A percentile compares a stretch with the other conserved stretches of the same genome.
phyloP scores from a whole-genome alignment of 1,140 invertebrate genomes.

The Amphibalanus amphitrite region DNA sequence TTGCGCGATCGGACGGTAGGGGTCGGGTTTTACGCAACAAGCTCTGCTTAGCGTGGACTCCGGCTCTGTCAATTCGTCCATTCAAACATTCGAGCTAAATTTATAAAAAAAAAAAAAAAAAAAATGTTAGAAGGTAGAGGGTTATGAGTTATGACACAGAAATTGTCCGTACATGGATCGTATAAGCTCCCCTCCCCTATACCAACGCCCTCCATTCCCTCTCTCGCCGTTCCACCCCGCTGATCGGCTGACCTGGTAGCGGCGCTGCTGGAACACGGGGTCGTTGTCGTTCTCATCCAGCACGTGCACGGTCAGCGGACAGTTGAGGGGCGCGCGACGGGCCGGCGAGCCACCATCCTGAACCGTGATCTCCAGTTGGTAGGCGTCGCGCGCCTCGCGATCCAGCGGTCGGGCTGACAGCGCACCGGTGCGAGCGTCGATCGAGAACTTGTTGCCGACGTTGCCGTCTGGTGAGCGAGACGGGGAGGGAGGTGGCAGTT shows the following conservation, averaged over 20 bases:
- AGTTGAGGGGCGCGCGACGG: conserved; percentile 36
- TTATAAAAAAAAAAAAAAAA: no score
- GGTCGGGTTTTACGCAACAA: no score
- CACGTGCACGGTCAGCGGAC: conserved; percentile 64
- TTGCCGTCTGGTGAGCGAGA: conserved; percentile 45
- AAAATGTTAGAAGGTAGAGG: no score
- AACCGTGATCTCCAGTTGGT: conserved; percentile 62
- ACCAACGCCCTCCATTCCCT: no score
- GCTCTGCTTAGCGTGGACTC: no score
- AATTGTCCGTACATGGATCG: no score
- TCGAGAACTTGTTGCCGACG: conserved; percentile 64
- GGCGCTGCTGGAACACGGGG: conserved; percentile 42
- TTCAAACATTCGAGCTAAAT: no score
- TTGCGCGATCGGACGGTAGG: no score
- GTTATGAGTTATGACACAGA: no score
- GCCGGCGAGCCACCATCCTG: conserved; percentile 56
- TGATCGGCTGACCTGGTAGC: neutral
- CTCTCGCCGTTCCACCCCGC: no score
- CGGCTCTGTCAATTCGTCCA: no score
- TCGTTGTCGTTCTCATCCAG: conserved; percentile 88
- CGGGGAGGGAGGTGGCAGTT: conserved; percentile 13
- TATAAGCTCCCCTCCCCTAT: no score
- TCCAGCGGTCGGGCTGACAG: conserved; percentile 65
- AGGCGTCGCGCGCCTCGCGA: conserved; percentile 56
- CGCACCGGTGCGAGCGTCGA: conserved; percentile 57